These are phyloP conservation scores for Aurelia aurita DNA, from an alignment of 30 jellyfish, hydroid and myxozoan genomes.

Conservation along the genomic window DNA sequence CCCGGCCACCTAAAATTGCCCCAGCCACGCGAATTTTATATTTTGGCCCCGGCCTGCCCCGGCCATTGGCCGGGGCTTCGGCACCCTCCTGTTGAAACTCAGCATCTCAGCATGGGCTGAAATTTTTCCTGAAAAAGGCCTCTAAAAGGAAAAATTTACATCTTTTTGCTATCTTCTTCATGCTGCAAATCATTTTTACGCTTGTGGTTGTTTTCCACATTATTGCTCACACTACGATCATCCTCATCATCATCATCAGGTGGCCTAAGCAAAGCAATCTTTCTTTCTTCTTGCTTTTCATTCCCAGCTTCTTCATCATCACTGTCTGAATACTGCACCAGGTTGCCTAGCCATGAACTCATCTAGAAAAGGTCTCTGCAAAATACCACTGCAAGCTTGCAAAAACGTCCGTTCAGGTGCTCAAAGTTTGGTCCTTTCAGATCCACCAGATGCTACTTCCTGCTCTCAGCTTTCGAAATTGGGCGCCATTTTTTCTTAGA, in stretches of 20 bases:
- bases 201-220: neutral
- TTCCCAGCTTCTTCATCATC: conserved; percentile 19
- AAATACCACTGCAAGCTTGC: neutral
- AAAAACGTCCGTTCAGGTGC: too few relatives aligned
- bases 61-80: too few relatives aligned
- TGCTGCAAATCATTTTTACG: neutral
- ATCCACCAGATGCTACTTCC: neutral
- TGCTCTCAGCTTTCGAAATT: neutral
- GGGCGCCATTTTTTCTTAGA: neutral
- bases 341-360: neutral
- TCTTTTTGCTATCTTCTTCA: neutral
- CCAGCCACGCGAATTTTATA: too few relatives aligned
- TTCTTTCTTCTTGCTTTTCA: neutral
- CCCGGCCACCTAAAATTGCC: too few relatives aligned
- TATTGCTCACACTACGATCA: neutral
- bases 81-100: too few relatives aligned
- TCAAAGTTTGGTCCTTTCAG: neutral
- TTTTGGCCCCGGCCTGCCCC: too few relatives aligned
- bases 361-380: neutral
- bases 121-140: neutral
- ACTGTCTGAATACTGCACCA: conserved; percentile 54
- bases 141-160: neutral
- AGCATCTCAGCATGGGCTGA: too few relatives aligned
- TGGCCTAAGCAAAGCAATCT: neutral
- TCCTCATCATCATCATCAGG: neutral